Base-by-base conservation (phyloP, 2,888 invertebrate species). In the Oscheius sp. region DNA sequence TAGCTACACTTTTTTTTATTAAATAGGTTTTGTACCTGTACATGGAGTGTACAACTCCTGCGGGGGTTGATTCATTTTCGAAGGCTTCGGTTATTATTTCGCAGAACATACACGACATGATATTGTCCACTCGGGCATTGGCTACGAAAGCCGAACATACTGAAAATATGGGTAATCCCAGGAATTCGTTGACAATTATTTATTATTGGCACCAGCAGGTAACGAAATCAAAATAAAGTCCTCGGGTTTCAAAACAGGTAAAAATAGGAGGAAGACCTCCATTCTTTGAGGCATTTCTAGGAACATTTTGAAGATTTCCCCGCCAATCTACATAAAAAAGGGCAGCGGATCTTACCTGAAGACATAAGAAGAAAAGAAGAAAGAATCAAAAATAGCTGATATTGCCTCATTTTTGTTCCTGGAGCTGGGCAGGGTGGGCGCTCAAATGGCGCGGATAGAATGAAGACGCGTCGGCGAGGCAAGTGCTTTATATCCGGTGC, bases 41-140 rank as follows among this genome's bases (percentile, higher is more conserved):
- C 73, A 73, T 73, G 13, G 46, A 29, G 1, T 35, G 21, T 1
- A 73, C 29, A 12, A 58, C 73, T 56, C 69, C 68, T n/a, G 59
- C 41, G 1, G 73, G 73, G 5, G 69, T 73, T 25, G 27, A n/a
- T 49, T 68, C 69, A 16, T 56, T 59, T n/a, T 69, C 73, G 23
- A 73, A 69, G 21, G 73, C 68, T 35, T 73, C 73, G 6, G 69
- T 73, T 13, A 73, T 59, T n/a, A 59, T 69, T 41, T 73, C 73
- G 16, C 73, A 73, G 52, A 73, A 73, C 73, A 73, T 73, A 69
- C 73, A 73, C 18, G 69, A 64, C 72, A 72, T 66, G 41, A 72
- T 66, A 56, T 72, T 72, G 66, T 72, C 70, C 7, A 70, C 61
- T 1, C 59, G 27, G 45, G 18, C n/a, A 18, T n/a, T 9, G 12